Conservation (phyloP, 2,113 vertebrate genomes). For the Bufo gargarizans region DNA sequence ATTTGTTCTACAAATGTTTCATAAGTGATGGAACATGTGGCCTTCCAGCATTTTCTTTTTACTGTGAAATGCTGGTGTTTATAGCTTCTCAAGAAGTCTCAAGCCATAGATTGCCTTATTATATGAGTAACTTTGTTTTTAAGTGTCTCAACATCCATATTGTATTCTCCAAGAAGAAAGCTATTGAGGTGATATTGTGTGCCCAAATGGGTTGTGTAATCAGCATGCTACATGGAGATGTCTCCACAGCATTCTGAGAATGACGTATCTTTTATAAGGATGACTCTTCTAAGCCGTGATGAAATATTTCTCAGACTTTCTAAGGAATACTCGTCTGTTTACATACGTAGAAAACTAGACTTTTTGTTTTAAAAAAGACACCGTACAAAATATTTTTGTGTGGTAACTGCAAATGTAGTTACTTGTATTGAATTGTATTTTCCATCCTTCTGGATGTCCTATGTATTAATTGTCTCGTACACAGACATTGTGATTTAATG, state of each 20-base stretch:
- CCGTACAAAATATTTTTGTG: conserved; percentile 61
- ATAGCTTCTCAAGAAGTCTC: background rate
- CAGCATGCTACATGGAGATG: background rate
- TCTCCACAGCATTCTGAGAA: background rate
- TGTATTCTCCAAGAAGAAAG: conserved; percentile 24
- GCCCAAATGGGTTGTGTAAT: background rate
- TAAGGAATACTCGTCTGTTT: background rate
- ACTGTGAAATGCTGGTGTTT: background rate
- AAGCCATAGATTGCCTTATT: background rate
- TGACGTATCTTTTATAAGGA: conserved; percentile 41
- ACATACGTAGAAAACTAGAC: background rate
- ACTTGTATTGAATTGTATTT: conserved; percentile 19
- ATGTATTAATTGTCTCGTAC: conserved; percentile 51
- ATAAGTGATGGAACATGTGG: background rate
- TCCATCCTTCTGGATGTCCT: conserved; percentile 67
- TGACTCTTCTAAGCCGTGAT: background rate
- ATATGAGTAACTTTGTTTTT: conserved; percentile 25
- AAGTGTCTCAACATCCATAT: conserved; percentile 24
- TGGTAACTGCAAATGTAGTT: conserved; percentile 52
- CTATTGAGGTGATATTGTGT: conserved; percentile 62
- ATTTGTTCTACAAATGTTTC: conserved; percentile 20
- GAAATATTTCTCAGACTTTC: background rate
- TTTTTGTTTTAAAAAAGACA: conserved; percentile 57
- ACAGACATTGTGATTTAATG: conserved; percentile 59
- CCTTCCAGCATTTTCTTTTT: background rate